phyloP scores from a whole-genome alignment of 2,888 invertebrate genomes.

The Cryptus armator region DNA sequence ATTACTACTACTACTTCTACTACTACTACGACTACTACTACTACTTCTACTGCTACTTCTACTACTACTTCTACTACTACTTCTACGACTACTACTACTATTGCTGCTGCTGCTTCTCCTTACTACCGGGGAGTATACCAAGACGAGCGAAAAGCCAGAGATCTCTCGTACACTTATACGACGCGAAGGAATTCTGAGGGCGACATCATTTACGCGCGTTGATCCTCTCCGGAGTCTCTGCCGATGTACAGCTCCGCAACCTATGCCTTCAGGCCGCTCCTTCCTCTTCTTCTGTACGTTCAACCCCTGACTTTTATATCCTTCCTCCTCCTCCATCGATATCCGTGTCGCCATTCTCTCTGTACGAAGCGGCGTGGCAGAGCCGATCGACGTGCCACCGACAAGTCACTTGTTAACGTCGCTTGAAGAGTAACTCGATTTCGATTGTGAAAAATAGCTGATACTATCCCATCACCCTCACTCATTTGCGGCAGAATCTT shows the following conservation, averaged over 20 bases:
- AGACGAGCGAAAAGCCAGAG: neutral
- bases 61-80: neutral
- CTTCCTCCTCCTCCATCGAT: conserved; percentile 20
- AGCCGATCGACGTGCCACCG: conserved; percentile 48
- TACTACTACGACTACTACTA: neutral
- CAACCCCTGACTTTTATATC: conserved; percentile 1
- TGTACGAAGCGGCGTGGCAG: neutral
- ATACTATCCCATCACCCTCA: neutral
- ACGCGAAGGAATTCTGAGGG: conserved; percentile 55
- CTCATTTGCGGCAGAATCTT: neutral
- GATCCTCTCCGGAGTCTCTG: conserved; percentile 40
- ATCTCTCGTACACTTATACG: conserved; percentile 21
- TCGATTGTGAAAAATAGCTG: conserved; percentile 55
- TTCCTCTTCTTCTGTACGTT: neutral
- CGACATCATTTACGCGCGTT: conserved; percentile 64
- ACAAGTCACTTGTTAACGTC: conserved; percentile 56
- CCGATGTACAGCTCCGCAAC: conserved; percentile 23
- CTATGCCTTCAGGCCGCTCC: conserved; percentile 25
- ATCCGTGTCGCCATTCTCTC: neutral
- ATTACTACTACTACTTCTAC: neutral
- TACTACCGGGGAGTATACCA: conserved; percentile 5
- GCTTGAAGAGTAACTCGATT: conserved; percentile 46
- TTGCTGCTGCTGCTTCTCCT: neutral
- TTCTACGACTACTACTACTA: neutral
- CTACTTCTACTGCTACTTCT: neutral